phyloP scores from a whole-genome alignment of 2,888 invertebrate genomes.

The Alcis repandata region DNA sequence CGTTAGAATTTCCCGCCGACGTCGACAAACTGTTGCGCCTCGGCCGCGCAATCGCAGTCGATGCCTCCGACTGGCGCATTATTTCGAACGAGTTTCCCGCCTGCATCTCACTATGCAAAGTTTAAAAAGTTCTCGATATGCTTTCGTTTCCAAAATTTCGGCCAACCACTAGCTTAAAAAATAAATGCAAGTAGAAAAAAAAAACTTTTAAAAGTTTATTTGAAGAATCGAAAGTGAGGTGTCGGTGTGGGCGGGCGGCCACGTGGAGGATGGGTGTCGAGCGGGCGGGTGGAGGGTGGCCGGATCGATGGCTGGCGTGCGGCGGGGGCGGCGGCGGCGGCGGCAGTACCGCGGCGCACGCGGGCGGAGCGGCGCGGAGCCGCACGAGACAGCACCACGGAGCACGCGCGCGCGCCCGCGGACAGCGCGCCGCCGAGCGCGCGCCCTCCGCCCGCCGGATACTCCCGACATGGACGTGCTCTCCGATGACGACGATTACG shows the following conservation, averaged over 20 bases:
- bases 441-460: constrained; percentile 63
- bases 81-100: constrained; percentile 58
- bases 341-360: constrained; percentile 82
- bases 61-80: constrained; percentile 53
- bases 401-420: constrained; percentile 77
- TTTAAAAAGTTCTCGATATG: not conserved
- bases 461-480: constrained; percentile 81
- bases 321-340: constrained; percentile 61
- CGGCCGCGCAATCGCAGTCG: constrained; percentile 70
- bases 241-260: constrained; percentile 55
- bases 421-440: constrained; percentile 75
- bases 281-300: constrained; percentile 59
- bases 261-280: constrained; percentile 58
- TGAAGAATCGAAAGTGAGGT: constrained; percentile 16
- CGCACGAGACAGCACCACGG: constrained; percentile 67
- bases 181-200: not conserved
- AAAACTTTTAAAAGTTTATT: constrained; percentile 23
- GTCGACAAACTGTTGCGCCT: constrained; percentile 81
- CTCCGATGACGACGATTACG: constrained; percentile 83
- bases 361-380: constrained; percentile 81
- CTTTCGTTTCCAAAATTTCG: not conserved
- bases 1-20: constrained; percentile 79
- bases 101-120: not conserved
- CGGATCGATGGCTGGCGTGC: constrained; percentile 72
- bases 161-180: not conserved